A percentile compares a stretch with the other conserved stretches of the same genome.
phyloP scores from a whole-genome alignment of 2,113 vertebrate species.

The Colius striatus region DNA sequence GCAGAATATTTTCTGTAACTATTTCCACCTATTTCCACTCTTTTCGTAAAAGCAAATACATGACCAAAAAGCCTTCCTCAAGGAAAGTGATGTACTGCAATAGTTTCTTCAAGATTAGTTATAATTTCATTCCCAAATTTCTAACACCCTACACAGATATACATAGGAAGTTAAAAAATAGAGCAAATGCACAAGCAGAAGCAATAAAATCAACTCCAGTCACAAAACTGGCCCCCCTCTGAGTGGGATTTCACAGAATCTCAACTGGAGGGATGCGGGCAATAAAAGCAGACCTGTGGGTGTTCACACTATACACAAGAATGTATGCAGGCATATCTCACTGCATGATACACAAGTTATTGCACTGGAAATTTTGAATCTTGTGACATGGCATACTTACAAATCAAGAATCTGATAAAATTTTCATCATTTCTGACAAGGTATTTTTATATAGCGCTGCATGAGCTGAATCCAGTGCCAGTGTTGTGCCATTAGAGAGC shows the following conservation, averaged over 20 bases:
- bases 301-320: background rate
- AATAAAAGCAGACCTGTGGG: background rate
- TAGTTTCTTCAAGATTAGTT: background rate
- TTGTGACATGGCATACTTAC: background rate
- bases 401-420: background rate
- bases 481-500: background rate
- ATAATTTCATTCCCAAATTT: background rate
- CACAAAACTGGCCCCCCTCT: background rate
- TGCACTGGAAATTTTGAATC: background rate
- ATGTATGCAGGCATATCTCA: background rate
- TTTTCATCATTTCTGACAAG: background rate
- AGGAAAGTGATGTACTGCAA: background rate
- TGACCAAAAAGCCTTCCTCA: background rate
- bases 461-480: background rate
- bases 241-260: conserved; percentile 34
- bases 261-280: background rate
- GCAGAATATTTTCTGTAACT: background rate
- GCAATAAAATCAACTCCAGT: background rate
- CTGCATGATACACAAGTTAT: background rate
- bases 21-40: background rate
- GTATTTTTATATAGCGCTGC: background rate
- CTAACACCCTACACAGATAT: background rate
- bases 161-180: background rate
- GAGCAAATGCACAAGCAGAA: background rate
- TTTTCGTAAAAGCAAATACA: background rate